Evolutionary conservation across 2,888 invertebrate species (phyloP).

Genomic region (Liodrosophila aerea): DNA sequence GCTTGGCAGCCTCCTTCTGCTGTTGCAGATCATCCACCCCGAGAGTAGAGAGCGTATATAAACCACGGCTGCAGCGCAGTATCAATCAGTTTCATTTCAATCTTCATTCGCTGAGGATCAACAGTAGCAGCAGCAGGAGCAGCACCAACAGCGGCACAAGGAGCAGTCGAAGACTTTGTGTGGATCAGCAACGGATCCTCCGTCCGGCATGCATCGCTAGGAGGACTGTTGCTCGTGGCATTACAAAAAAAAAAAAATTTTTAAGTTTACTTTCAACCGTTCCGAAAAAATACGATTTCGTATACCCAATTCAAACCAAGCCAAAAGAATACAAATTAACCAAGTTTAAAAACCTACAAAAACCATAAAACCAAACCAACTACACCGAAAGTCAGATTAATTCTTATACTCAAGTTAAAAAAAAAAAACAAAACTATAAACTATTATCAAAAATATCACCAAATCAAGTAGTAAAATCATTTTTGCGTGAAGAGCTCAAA

Average conservation of each 20-base stretch:
- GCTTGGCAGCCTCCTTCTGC: slow-evolving; percentile 42
- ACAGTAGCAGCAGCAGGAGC: slow-evolving; percentile 56
- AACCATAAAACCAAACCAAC: slow-evolving; percentile 33
- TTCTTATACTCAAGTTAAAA: slow-evolving; percentile 48
- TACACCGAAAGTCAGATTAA: slow-evolving; percentile 78
- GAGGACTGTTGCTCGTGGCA: slow-evolving; percentile 63
- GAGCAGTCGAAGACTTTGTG: slow-evolving; percentile 51
- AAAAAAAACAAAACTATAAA: slow-evolving; percentile 25
- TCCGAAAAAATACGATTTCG: slow-evolving; percentile 26
- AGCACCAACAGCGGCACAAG: slow-evolving; percentile 34
- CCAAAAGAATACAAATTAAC: slow-evolving; percentile 27
- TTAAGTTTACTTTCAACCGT: slow-evolving; percentile 56
- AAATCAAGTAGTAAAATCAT: slow-evolving; percentile 42
- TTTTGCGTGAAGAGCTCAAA: slow-evolving; percentile 3
- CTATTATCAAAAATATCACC: slow-evolving; percentile 41
- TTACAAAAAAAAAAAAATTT: slow-evolving; percentile 27
- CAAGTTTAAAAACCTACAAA: slow-evolving; percentile 46
- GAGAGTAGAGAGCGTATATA: slow-evolving; percentile 65
- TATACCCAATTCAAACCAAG: slow-evolving; percentile 6
- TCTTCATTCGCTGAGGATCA: slow-evolving; percentile 77
- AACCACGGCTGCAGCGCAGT: slow-evolving; percentile 73
- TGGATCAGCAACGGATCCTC: slow-evolving; percentile 55
- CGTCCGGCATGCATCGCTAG: slow-evolving; percentile 44
- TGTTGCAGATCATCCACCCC: slow-evolving; percentile 26
- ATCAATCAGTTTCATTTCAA: slow-evolving; percentile 81